Evolutionary conservation across 2,888 invertebrate genomes (phyloP), one percentile per base, ranked within the genome.

Genomic region (Embidobia sp.): DNA sequence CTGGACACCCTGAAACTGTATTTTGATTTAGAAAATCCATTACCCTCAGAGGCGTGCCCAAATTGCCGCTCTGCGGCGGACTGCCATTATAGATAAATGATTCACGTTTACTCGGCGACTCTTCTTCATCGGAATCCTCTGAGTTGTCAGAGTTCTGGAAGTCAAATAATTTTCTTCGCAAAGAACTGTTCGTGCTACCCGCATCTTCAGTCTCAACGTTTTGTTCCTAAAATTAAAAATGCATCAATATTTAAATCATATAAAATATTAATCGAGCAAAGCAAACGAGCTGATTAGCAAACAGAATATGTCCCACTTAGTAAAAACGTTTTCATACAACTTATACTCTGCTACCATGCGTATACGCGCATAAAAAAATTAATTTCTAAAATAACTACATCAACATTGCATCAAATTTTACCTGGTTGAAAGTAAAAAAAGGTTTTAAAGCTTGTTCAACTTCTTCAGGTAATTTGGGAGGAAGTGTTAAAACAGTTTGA

Each of bases 401-500:
- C n/a, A n/a, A n/a, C 2, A 33, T 33, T 33, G 1, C 10, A 5
- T 33, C 33, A 5, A 5, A 5, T 49, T 1, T 11, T 10, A 88
- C 90, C 83, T 90, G 89, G 22, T 90, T 92, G 82, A 91, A 93
- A 29, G 91, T 92, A 85, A 92, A 93, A 87, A 92, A 94, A 37
- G 93, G 92, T 85, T 91, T 91, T 13, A 94, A 89, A 27, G 91
- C 88, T 81, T 92, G 91, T 88, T 93, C 93, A 15, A 94, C 84
- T 84, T 93, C 91, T 55, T 91, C 89, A 1, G 94, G 94, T 27
- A 94, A 87, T 80, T 91, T 88, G 15, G 93, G 91, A 53, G 94
- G 94, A 70, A 94, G 87, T 19, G 93, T 92, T 77, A 94, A 90
- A 66, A 92, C 87, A 19, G 94, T 94, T 89, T 94, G 94, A 33